Conservation (phyloP, 2,888 invertebrate genomes). For the Cyclophora punctaria region DNA sequence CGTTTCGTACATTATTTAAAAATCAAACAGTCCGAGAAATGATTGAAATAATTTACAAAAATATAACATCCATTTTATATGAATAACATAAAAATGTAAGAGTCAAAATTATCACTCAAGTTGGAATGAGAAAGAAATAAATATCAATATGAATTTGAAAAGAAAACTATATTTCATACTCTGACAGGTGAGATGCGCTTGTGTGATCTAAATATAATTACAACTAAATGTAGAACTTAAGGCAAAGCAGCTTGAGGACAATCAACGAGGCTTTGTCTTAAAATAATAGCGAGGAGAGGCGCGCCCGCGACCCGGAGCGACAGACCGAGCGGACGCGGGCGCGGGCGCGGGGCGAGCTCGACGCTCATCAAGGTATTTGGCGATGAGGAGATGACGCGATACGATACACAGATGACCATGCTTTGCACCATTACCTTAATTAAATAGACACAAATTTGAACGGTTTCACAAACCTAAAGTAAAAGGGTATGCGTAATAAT, state of each 20-base stretch:
- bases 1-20: constrained; percentile 35
- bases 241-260: constrained; percentile 23
- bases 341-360: too few relatives aligned
- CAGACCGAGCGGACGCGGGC: too few relatives aligned
- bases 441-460: constrained; percentile 41
- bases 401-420: constrained; percentile 41
- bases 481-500: constrained; percentile 23
- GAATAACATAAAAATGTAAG: constrained; percentile 54
- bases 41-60: constrained; percentile 62
- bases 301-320: too few relatives aligned
- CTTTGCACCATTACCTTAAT: constrained; percentile 55
- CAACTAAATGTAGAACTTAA: constrained; percentile 15
- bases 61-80: constrained; percentile 55
- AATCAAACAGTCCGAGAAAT: constrained; percentile 41
- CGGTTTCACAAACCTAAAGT: constrained; percentile 42
- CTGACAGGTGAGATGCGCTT: constrained; percentile 18
- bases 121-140: constrained; percentile 64
- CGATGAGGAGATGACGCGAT: constrained; percentile 18
- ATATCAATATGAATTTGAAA: constrained; percentile 33
- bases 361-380: constrained; percentile 14
- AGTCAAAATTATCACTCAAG: constrained; percentile 51
- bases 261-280: constrained; percentile 19
- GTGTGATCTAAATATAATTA: constrained; percentile 12
- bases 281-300: constrained; percentile 9
- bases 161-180: constrained; percentile 22